phyloP scores from a whole-genome alignment of 2,797 vertebrate species.

The Gymnothorax javanicus region DNA sequence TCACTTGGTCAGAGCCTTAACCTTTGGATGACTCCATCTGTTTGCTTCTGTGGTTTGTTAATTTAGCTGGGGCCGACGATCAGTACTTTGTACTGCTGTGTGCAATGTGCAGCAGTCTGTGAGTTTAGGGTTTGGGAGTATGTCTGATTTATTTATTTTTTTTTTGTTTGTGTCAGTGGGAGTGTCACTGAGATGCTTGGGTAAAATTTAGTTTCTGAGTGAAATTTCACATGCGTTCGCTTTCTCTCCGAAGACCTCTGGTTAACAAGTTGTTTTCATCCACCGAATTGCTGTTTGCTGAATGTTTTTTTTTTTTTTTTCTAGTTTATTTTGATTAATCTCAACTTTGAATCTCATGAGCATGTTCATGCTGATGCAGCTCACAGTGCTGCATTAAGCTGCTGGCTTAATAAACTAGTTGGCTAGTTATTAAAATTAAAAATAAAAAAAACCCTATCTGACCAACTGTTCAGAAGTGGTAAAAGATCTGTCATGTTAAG shows the following conservation, averaged over 20 bases:
- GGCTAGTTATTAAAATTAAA: neutral
- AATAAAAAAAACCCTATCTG: neutral
- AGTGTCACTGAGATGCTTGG: neutral
- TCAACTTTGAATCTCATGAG: too few species aligned
- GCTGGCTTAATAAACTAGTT: neutral
- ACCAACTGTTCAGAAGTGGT: neutral
- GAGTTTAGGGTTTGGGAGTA: slow-evolving; percentile 34
- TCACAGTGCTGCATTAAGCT: neutral
- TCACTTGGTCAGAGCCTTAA: slow-evolving; percentile 49
- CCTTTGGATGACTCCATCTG: slow-evolving; percentile 53
- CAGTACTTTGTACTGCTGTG: slow-evolving; percentile 39
- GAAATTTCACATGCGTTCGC: neutral
- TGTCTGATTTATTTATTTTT: neutral
- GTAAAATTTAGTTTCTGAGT: neutral
- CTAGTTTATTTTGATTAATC: neutral
- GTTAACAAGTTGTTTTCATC: neutral
- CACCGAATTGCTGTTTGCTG: neutral
- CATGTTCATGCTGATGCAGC: neutral
- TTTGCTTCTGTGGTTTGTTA: slow-evolving; percentile 42
- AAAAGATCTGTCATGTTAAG: neutral
- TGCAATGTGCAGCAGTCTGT: slow-evolving; percentile 32
- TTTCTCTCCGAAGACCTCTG: too few species aligned
- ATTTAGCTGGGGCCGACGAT: slow-evolving; percentile 41
- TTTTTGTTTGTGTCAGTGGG: neutral
- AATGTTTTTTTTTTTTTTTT: neutral